These are phyloP conservation scores for Nymphalis urticae DNA, from an alignment of 2,888 invertebrate species.

Conservation along the genomic window DNA sequence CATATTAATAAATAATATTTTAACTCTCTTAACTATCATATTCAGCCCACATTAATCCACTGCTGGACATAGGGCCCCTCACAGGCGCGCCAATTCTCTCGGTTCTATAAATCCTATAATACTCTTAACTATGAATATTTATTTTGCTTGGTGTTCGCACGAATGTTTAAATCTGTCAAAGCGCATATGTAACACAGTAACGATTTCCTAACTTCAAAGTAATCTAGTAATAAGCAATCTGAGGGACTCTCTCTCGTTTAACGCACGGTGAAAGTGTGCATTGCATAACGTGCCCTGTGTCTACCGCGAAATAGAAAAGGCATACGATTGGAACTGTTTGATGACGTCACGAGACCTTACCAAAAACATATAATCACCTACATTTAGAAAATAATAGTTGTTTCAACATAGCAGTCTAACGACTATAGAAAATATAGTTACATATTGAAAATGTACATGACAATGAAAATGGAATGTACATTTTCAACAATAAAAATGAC, in stretches of 20 bases:
- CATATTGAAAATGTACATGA: no score
- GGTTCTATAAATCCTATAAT: no score
- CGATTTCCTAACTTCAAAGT: conserved; percentile 70
- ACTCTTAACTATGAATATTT: no score
- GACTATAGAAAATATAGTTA: no score
- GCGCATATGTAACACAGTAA: conserved; percentile 65
- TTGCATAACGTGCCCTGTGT: conserved; percentile 71
- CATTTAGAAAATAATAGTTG: neutral
- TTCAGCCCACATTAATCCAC: no score
- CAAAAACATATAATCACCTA: neutral
- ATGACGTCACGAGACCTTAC: neutral
- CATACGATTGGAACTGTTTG: neutral
- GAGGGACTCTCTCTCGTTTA: conserved; percentile 72
- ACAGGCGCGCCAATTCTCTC: no score
- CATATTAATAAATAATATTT: no score
- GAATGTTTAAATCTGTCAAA: conserved; percentile 7
- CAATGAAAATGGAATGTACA: no score
- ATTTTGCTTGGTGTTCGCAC: neutral
- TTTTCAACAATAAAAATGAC: no score
- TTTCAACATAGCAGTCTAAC: no score
- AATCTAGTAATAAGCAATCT: conserved; percentile 76
- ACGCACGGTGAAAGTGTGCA: conserved; percentile 70
- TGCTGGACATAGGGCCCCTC: no score
- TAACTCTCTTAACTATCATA: no score
- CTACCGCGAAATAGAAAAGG: conserved; percentile 60